phyloP scores from a whole-genome alignment of 2,113 vertebrate species.

The Vidua chalybeata region DNA sequence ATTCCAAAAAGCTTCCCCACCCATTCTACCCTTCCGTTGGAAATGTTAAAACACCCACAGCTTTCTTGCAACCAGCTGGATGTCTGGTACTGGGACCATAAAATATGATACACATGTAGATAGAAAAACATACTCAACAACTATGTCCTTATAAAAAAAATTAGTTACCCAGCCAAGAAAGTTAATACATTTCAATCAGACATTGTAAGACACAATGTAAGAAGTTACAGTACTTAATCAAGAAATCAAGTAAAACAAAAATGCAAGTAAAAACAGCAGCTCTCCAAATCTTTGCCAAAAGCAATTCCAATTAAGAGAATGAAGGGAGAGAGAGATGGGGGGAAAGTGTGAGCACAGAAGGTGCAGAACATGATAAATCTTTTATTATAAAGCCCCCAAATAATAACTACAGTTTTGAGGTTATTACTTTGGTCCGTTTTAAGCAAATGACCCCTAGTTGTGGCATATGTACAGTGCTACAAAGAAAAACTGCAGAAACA shows the following conservation, averaged over 20 bases:
- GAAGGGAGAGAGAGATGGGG: not conserved
- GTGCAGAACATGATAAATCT: not conserved
- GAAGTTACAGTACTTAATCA: not conserved
- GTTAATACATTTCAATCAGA: not conserved
- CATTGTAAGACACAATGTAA: not conserved
- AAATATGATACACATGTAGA: not conserved
- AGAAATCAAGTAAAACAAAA: not conserved
- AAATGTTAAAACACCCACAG: slow-evolving; percentile 45
- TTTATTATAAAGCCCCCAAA: not conserved
- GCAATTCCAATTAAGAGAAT: not conserved
- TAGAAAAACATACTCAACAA: not conserved
- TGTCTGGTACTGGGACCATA: slow-evolving; percentile 4
- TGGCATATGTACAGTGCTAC: slow-evolving; percentile 30
- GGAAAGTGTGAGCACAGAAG: not conserved
- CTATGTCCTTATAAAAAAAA: not conserved
- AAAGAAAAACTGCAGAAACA: slow-evolving; percentile 69
- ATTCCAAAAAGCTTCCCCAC: slow-evolving; percentile 2
- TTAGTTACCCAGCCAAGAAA: not conserved
- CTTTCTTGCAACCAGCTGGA: slow-evolving; percentile 34
- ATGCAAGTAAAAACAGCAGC: not conserved
- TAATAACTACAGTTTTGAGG: slow-evolving; percentile 1
- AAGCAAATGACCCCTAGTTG: slow-evolving; percentile 45
- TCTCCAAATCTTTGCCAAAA: not conserved
- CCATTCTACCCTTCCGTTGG: not conserved
- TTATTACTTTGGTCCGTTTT: slow-evolving; percentile 14